phyloP scores from a whole-genome alignment of 2,797 vertebrate species.

The Enteromius argenteus region DNA sequence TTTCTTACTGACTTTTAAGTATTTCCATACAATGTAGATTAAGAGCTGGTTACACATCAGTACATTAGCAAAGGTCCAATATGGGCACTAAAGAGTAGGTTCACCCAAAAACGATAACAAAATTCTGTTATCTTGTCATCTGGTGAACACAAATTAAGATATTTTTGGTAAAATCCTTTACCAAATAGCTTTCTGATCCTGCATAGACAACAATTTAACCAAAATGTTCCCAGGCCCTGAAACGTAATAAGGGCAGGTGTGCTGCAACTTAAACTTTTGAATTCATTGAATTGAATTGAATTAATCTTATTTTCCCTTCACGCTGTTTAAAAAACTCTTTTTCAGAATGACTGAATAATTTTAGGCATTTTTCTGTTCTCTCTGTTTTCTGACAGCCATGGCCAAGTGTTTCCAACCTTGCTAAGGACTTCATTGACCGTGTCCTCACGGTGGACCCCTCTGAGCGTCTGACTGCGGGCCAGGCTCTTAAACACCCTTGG shows the following conservation, averaged over 20 bases:
- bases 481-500: constrained; percentile 97
- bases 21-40: not conserved
- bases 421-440: constrained; percentile 97
- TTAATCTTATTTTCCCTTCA: not conserved
- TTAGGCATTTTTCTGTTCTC: not conserved
- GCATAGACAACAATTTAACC: not conserved
- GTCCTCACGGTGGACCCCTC: constrained; percentile 93
- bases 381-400: constrained; percentile 85
- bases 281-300: not conserved
- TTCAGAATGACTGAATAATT: not conserved
- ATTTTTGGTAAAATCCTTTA: not conserved
- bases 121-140: not conserved
- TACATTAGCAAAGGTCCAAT: not conserved
- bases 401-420: constrained; percentile 97
- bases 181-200: not conserved
- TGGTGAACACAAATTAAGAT: not conserved
- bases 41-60: not conserved
- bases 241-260: not conserved
- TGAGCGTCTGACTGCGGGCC: constrained; percentile 90
- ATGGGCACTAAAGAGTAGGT: not conserved
- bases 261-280: not conserved
- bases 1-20: not conserved
- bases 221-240: not conserved
- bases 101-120: not conserved
- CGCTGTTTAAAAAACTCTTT: not conserved